These are phyloP conservation scores for Euwallacea similis DNA, from an alignment of 1,140 invertebrate species.

Conservation along the genomic window DNA sequence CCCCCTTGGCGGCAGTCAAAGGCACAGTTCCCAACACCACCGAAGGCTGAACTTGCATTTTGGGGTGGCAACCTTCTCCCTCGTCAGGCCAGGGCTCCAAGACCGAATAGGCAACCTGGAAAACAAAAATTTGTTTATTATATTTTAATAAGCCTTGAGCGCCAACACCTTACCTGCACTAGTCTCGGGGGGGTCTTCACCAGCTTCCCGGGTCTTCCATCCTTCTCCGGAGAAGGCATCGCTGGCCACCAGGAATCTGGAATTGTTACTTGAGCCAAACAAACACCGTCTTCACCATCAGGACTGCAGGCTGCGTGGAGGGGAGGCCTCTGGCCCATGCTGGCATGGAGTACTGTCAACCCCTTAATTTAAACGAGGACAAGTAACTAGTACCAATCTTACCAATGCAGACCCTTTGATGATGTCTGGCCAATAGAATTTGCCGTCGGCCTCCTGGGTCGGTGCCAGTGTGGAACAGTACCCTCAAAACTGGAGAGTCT, in stretches of 20 bases:
- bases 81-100: constrained; percentile 73
- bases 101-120: constrained; percentile 74
- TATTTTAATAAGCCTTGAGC: not conserved
- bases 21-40: constrained; percentile 72
- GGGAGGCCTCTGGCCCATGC: constrained; percentile 59
- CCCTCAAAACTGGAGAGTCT: constrained; percentile 82
- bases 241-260: constrained; percentile 88
- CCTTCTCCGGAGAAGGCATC: constrained; percentile 62
- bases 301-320: constrained; percentile 83
- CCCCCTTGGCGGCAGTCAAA: constrained; percentile 72
- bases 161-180: constrained; percentile 57
- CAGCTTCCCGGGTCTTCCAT: constrained; percentile 58
- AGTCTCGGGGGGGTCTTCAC: constrained; percentile 68
- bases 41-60: constrained; percentile 76
- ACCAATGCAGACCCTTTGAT: constrained; percentile 68
- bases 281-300: constrained; percentile 85
- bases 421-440: constrained; percentile 57
- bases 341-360: constrained; percentile 65
- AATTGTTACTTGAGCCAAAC: constrained; percentile 78
- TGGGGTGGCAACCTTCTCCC: constrained; percentile 67
- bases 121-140: not conserved
- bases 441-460: constrained; percentile 67
- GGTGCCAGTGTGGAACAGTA: constrained; percentile 86
- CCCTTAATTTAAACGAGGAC: not conserved
- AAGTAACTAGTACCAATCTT: constrained; percentile 2